These are phyloP conservation scores for Anarhynchus alexandrinus DNA, from an alignment of 2,113 vertebrate species.

Conservation along the genomic window DNA sequence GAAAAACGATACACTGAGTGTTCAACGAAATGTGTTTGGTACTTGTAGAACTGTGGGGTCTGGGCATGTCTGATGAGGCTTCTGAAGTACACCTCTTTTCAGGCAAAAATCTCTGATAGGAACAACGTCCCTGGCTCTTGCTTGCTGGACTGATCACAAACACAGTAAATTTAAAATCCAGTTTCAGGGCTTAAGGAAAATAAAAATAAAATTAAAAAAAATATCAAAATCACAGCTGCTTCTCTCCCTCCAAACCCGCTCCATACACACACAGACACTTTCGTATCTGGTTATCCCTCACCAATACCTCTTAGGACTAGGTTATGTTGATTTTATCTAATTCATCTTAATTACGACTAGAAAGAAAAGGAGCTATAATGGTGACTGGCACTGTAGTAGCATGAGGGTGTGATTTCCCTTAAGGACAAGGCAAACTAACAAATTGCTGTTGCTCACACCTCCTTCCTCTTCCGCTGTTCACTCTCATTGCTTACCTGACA, in stretches of 20 bases:
- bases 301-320: background rate
- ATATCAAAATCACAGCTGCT: background rate
- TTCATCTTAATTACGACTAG: background rate
- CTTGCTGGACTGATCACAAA: background rate
- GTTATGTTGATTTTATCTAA: background rate
- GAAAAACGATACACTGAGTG: rapidly evolving
- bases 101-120: background rate
- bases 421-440: background rate
- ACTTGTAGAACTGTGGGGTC: background rate
- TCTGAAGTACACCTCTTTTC: background rate
- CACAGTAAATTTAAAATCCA: background rate
- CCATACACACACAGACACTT: background rate
- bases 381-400: background rate
- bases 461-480: background rate
- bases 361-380: background rate
- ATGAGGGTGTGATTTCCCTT: background rate
- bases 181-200: background rate
- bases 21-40: background rate
- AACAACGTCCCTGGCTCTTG: rapidly evolving
- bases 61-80: background rate
- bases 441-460: background rate
- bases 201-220: no score
- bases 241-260: background rate
- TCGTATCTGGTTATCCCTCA: background rate
- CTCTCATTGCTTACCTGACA: background rate